Percentiles rank a stretch among this genome's conserved stretches.
phyloP scores from a whole-genome alignment of 2,888 invertebrate species.

The Polymixis flavicincta region DNA sequence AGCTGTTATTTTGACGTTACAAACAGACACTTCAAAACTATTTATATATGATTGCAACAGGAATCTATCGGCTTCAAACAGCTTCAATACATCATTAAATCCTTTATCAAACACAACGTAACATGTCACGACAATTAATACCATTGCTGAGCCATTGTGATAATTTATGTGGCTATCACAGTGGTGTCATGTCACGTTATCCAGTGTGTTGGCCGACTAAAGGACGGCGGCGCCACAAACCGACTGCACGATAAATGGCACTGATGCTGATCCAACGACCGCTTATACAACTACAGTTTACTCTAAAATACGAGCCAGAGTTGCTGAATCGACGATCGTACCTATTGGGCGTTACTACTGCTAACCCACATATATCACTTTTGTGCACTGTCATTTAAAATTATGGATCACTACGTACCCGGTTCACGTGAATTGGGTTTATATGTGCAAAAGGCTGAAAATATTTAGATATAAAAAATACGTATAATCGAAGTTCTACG shows the following conservation, averaged over 20 bases:
- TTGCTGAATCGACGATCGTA: constrained; percentile 69
- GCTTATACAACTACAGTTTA: constrained; percentile 78
- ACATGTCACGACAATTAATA: constrained; percentile 21
- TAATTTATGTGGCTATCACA: constrained; percentile 66
- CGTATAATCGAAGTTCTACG: not conserved
- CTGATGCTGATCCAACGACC: constrained; percentile 74
- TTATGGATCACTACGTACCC: constrained; percentile 35
- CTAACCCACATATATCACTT: constrained; percentile 69
- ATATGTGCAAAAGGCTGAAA: constrained; percentile 7
- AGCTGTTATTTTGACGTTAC: too few relatives aligned
- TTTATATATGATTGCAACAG: too few relatives aligned
- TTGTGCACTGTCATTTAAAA: constrained; percentile 57
- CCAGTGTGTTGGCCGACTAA: constrained; percentile 76
- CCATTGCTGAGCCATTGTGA: constrained; percentile 48
- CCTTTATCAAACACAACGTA: constrained; percentile 27
- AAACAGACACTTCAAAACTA: too few relatives aligned
- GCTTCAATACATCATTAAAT: constrained; percentile 11
- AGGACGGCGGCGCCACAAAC: constrained; percentile 74
- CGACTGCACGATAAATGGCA: constrained; percentile 76
- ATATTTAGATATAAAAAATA: not conserved
- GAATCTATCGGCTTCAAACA: constrained; percentile 25
- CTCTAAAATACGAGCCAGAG: constrained; percentile 77
- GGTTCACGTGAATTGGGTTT: constrained; percentile 5
- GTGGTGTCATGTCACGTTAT: constrained; percentile 79
- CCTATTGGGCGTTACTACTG: constrained; percentile 56